These are phyloP conservation scores for Asteroscopus sphinx DNA, from an alignment of 2,888 invertebrate species.

Conservation along the genomic window DNA sequence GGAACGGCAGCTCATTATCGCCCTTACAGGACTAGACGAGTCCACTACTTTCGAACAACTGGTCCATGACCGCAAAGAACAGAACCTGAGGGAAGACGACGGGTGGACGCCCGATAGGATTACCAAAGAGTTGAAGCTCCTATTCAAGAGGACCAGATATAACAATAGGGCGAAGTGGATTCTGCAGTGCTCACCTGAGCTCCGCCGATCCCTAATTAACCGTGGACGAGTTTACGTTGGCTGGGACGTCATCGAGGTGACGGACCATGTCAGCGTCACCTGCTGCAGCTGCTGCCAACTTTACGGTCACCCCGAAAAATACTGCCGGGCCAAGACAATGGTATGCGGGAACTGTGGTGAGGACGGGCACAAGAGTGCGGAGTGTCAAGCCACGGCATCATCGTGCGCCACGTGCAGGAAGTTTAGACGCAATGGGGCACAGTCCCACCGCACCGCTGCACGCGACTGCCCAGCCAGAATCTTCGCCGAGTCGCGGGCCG, in stretches of 20 bases:
- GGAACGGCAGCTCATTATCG: not conserved
- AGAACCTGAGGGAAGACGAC: constrained; percentile 35
- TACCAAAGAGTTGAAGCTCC: constrained; percentile 15
- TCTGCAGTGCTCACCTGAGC: not conserved
- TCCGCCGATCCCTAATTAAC: constrained; percentile 2
- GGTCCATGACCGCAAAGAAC: constrained; percentile 4
- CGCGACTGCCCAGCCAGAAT: constrained; percentile 40
- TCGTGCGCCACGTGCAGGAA: constrained; percentile 56
- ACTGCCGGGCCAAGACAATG: constrained; percentile 30
- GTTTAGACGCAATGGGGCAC: constrained; percentile 26
- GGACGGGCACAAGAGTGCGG: constrained; percentile 23
- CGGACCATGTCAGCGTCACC: constrained; percentile 31
- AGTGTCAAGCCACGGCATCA: constrained; percentile 9
- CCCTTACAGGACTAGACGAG: constrained; percentile 20
- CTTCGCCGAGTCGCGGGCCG: constrained; percentile 34
- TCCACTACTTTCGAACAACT: constrained; percentile 10
- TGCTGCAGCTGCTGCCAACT: constrained; percentile 61
- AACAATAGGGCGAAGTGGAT: constrained; percentile 9
- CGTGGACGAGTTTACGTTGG: constrained; percentile 33
- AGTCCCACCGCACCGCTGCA: constrained; percentile 37
- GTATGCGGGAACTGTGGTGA: constrained; percentile 53
- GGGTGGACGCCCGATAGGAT: not conserved
- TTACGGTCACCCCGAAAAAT: constrained; percentile 62
- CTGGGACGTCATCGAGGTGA: constrained; percentile 37
- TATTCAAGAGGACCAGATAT: not conserved